These are phyloP conservation scores for Hirtodrosophila alboralis DNA, from an alignment of 2,888 invertebrate species.

Conservation along the genomic window DNA sequence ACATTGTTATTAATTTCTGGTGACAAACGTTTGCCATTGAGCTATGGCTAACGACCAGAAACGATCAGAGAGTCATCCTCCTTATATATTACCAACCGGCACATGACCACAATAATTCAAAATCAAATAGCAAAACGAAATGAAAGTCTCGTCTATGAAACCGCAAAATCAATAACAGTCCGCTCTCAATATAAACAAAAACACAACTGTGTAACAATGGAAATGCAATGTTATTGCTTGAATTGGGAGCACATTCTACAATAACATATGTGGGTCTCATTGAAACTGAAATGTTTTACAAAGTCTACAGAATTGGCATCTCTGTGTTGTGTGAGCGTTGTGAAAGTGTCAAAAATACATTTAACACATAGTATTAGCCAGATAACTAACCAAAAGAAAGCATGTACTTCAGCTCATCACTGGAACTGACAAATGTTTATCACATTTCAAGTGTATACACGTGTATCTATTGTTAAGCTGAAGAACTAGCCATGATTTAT, in stretches of 20 bases:
- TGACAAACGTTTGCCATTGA: slow-evolving; percentile 74
- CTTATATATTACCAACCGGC: slow-evolving; percentile 14
- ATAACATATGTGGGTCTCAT: slow-evolving; percentile 12
- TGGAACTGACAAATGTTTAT: slow-evolving; percentile 45
- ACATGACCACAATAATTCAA: slow-evolving; percentile 51
- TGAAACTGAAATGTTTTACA: slow-evolving; percentile 33
- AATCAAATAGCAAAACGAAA: slow-evolving; percentile 64
- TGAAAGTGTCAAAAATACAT: slow-evolving; percentile 62
- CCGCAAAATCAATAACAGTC: slow-evolving; percentile 74
- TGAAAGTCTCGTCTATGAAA: slow-evolving; percentile 68
- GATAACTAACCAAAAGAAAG: slow-evolving; percentile 50
- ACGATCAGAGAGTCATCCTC: slow-evolving; percentile 34
- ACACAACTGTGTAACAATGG: slow-evolving; percentile 37
- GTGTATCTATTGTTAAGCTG: slow-evolving; percentile 13
- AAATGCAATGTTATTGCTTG: slow-evolving; percentile 39
- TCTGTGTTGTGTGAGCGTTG: slow-evolving; percentile 31
- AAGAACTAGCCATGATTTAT: slow-evolving; percentile 14
- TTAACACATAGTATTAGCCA: slow-evolving; percentile 54
- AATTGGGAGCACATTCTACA: slow-evolving; percentile 54
- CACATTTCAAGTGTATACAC: slow-evolving; percentile 6
- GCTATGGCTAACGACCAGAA: slow-evolving; percentile 64
- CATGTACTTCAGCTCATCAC: slow-evolving; percentile 38
- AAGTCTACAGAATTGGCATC: slow-evolving; percentile 11
- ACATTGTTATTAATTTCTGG: slow-evolving; percentile 76
- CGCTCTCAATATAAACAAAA: slow-evolving; percentile 45